Base-by-base conservation (phyloP, 2,888 invertebrate species). In the Ceratothoa steindachneri region DNA sequence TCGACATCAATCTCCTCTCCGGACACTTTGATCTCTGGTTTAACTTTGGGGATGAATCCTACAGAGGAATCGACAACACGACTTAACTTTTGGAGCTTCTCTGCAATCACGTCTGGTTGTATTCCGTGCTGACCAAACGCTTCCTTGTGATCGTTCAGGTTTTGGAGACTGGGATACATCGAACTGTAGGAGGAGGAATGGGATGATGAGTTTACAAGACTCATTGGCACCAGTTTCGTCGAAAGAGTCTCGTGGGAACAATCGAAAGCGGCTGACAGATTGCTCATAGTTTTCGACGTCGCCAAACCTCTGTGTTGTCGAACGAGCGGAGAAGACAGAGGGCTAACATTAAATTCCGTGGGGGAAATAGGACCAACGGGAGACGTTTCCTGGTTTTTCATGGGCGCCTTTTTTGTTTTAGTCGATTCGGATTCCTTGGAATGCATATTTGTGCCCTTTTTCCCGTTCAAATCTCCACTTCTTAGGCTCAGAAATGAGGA, bases 1-100 rank as follows among this genome's bases (percentile, higher is more conserved):
- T 78, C 78, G 5, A 75, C 67, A 12, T 75, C 69, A 41, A 78
- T 75, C 12, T 75, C 52, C 41, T 71, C 71, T 4, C 73, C 73
- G 15, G 73, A 70, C 15, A 78, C 69, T 2, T 55, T 70, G 22
- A 78, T 66, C 28, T 71, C 73, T 41, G 15, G 24, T 1, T 27
- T 28, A n/a, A 52, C 70, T 27, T 51, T 67, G 22, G 19, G 7
- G 4, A 12, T 53, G 22, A 15, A 15, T 28, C 19, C 22, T 2
- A 12, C 28, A 70, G 70, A 30, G 9, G 22, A 30, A n/a, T n/a
- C 5, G 22, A 52, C 28, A 22, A 52, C 53, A 9, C 69, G 52
- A n/a, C 41, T 72, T 2, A 77, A 65, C 31, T 70, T 77, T 15
- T 72, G 72, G 0, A 77, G 74, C 29, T 77, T 77, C n/a, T 69